Evolutionary conservation across 1,140 invertebrate genomes (phyloP).

Genomic region (Mactra quadrangularis): DNA sequence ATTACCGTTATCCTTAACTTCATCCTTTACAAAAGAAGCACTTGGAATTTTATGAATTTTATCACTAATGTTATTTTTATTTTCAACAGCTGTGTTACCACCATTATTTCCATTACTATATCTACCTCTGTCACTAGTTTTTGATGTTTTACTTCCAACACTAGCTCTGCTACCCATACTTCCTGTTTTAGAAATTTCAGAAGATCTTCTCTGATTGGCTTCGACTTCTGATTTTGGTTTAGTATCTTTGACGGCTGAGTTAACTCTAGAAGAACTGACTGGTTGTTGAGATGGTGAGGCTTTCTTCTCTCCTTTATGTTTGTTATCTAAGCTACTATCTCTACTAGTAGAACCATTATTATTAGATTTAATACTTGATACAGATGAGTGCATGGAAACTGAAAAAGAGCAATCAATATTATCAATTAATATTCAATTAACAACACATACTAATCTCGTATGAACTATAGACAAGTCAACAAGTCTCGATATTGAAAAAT

Average conservation of each 20-base stretch:
- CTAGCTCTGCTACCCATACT: slow-evolving; percentile 26
- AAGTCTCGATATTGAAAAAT: no score
- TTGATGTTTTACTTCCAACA: slow-evolving; percentile 17
- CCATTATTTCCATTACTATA: background rate
- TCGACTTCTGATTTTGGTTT: background rate
- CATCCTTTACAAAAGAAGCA: background rate
- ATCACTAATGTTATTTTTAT: background rate
- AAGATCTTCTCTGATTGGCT: background rate
- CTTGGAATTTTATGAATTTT: slow-evolving; percentile 23
- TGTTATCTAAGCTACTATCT: slow-evolving; percentile 14
- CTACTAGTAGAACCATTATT: background rate
- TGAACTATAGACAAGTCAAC: no score
- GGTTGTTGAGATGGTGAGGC: background rate
- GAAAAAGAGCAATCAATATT: background rate
- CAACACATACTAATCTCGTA: background rate
- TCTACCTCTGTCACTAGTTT: background rate
- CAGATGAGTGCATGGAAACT: slow-evolving; percentile 24
- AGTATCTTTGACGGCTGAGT: background rate
- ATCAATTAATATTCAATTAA: slow-evolving; percentile 7
- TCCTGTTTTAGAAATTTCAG: no score
- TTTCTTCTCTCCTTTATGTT: slow-evolving; percentile 9
- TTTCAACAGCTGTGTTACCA: background rate
- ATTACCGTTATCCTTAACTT: background rate
- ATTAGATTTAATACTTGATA: slow-evolving; percentile 16
- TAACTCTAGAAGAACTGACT: background rate